Base-by-base conservation (phyloP, 2,113 vertebrate genomes). In the Vulpes vulpes region DNA sequence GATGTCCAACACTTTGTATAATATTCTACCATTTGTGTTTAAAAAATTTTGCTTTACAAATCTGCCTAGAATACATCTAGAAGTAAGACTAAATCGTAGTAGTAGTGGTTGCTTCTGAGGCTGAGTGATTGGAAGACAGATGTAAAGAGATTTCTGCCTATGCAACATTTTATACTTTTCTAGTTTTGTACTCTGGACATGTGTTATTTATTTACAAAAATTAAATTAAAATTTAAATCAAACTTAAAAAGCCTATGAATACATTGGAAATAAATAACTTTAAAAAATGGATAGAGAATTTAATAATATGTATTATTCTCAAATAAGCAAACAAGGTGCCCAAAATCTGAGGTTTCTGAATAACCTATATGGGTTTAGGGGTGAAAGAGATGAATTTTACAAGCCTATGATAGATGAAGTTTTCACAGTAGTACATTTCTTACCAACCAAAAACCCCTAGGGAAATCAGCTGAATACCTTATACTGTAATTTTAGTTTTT, bases 401-500 rank as follows among this genome's bases (percentile, higher is more conserved):
- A 79, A 88, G 35, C 14, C 38, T 92, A 53, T 73, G 38, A 85
- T 43, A 95, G 76, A 97, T 95, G 83, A 96, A 95, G 96, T 88
- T 97, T 98, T 96, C 94, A 95, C 92, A 95, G 88, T 91, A 74
- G 80, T 71, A 73, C 27, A 74, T 96, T 97, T 97, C 92, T 93
- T 96, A 53, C 90, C 65, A 79, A 86, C 84, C 87, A 80, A 89
- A 81, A 81, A 14, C 73, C 81, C 87, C 25, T 20, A 85, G 94
- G 94, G 96, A 95, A 94, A 94, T 96, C 95, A 96, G 76, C 12
- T 91, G 95, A 96, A 97, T 97, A 96, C 49, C 57, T 94, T 95
- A 91, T 74, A 96, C 30, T 83, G 51, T 95, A 93, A 97, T 95
- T 98, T 97, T 93, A 91, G 90, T 91, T 97, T 97, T 96, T 97